These are phyloP conservation scores for Capitulum mitella DNA, from an alignment of 2,888 invertebrate genomes.

Conservation along the genomic window DNA sequence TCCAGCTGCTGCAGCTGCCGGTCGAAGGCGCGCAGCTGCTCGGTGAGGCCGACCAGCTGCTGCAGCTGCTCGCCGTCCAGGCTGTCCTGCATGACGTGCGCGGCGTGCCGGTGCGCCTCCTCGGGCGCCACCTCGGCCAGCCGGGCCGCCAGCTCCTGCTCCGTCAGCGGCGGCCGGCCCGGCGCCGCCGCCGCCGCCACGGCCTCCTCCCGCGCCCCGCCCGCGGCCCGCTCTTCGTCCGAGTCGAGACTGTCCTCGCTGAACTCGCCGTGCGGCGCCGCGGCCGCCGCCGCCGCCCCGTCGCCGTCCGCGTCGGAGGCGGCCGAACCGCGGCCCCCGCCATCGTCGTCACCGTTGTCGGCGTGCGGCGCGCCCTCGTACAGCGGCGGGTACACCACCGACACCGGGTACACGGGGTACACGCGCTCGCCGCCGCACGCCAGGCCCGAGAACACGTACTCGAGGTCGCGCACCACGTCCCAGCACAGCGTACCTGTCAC, in stretches of 20 bases:
- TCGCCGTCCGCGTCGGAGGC: not conserved
- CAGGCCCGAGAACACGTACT: slow-evolving; percentile 15
- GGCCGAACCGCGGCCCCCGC: not conserved
- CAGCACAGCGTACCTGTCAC: slow-evolving; percentile 2
- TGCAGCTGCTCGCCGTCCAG: not conserved
- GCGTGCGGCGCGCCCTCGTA: slow-evolving; percentile 26
- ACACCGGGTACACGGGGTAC: not conserved
- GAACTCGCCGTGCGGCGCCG: not conserved
- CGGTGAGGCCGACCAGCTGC: not conserved
- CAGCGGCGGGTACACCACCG: slow-evolving; percentile 15
- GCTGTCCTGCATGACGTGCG: not conserved
- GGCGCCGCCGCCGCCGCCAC: not conserved
- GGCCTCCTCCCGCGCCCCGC: not conserved
- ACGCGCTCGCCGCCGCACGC: slow-evolving; percentile 25
- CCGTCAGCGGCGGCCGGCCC: not conserved
- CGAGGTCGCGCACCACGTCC: slow-evolving; percentile 12
- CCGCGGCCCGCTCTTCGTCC: not conserved
- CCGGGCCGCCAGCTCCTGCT: not conserved
- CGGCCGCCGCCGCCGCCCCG: not conserved
- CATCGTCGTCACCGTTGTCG: not conserved
- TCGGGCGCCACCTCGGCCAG: not conserved
- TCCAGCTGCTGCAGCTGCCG: slow-evolving; percentile 35
- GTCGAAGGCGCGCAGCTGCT: slow-evolving; percentile 28
- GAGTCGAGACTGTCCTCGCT: slow-evolving; percentile 4
- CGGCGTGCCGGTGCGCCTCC: not conserved